Percentiles rank a stretch among this genome's conserved stretches.
These are phyloP conservation scores for Platycheirus albimanus DNA, from an alignment of 2,888 invertebrate genomes.

Conservation along the genomic window DNA sequence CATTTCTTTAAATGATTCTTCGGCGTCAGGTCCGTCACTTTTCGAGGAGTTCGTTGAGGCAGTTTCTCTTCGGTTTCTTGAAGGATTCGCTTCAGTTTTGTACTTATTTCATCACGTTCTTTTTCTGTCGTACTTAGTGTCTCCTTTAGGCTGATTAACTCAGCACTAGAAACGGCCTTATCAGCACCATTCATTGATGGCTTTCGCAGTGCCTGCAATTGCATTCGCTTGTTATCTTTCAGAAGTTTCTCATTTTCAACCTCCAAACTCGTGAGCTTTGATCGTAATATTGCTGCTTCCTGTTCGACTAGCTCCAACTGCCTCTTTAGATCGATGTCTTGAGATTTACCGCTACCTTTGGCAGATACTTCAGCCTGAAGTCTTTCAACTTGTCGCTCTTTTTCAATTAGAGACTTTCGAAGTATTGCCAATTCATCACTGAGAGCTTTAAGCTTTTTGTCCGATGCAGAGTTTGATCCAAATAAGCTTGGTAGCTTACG, in stretches of 20 bases:
- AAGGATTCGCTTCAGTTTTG: constrained; percentile 86
- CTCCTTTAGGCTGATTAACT: constrained; percentile 85
- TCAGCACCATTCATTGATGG: constrained; percentile 82
- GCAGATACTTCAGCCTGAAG: constrained; percentile 88
- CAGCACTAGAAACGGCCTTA: constrained; percentile 76
- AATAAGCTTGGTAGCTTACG: constrained; percentile 72
- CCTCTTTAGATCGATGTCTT: constrained; percentile 86
- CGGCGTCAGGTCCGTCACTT: constrained; percentile 86
- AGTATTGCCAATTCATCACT: constrained; percentile 90
- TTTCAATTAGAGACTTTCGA: constrained; percentile 90
- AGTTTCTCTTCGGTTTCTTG: constrained; percentile 87
- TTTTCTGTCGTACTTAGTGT: constrained; percentile 84
- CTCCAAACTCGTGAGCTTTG: constrained; percentile 88
- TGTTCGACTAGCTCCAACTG: constrained; percentile 91
- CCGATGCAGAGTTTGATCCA: constrained; percentile 76
- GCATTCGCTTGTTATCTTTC: constrained; percentile 89
- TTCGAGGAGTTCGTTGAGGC: constrained; percentile 88
- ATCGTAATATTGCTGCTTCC: constrained; percentile 87
- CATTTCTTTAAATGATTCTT: constrained; percentile 86
- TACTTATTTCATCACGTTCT: constrained; percentile 87
- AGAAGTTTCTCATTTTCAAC: constrained; percentile 89
- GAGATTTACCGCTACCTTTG: constrained; percentile 83
- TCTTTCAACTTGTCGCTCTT: constrained; percentile 91
- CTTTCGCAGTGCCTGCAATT: constrained; percentile 84
- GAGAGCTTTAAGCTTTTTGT: constrained; percentile 84